A percentile compares a stretch with the other conserved stretches of the same genome.
These are phyloP conservation scores for Ceratina calcarata DNA, from an alignment of 1,140 invertebrate species.

Conservation along the genomic window DNA sequence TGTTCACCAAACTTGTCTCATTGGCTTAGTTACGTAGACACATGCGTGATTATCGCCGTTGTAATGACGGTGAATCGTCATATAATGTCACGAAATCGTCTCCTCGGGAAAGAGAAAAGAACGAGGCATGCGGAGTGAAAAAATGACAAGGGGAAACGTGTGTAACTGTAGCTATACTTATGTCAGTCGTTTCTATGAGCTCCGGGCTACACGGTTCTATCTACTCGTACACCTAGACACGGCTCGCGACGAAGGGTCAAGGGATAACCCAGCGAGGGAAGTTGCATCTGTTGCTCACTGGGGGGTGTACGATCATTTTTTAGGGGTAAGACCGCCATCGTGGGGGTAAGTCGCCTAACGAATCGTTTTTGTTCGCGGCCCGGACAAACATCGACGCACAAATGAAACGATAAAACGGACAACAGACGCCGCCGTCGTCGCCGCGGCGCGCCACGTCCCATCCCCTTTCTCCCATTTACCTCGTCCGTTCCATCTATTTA, in stretches of 20 bases:
- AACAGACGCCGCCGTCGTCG: background rate
- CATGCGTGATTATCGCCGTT: too few relatives aligned
- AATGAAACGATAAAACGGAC: slow-evolving; percentile 45
- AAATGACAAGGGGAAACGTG: slow-evolving; percentile 30
- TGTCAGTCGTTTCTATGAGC: too few relatives aligned
- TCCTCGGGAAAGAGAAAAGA: too few relatives aligned
- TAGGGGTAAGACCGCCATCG: slow-evolving; percentile 58
- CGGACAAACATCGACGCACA: slow-evolving; percentile 48
- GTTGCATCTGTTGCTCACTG: slow-evolving; percentile 67
- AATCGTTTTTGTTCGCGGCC: slow-evolving; percentile 61
- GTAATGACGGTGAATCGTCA: too few relatives aligned
- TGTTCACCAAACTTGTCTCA: too few relatives aligned
- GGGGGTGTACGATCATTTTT: slow-evolving; percentile 68
- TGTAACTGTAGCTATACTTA: too few relatives aligned
- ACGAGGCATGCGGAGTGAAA: background rate
- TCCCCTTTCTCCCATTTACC: slow-evolving; percentile 25
- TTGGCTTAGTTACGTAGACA: too few relatives aligned
- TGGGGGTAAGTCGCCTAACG: slow-evolving; percentile 63
- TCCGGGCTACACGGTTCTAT: too few relatives aligned
- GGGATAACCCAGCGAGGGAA: slow-evolving; percentile 48
- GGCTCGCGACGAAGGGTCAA: background rate
- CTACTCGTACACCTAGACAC: slow-evolving; percentile 47
- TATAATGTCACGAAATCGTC: too few relatives aligned
- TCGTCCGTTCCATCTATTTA: background rate
- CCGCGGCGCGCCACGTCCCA: too few relatives aligned